Base-by-base conservation (phyloP, 2,113 vertebrate species). In the Rousettus leschenaultii region DNA sequence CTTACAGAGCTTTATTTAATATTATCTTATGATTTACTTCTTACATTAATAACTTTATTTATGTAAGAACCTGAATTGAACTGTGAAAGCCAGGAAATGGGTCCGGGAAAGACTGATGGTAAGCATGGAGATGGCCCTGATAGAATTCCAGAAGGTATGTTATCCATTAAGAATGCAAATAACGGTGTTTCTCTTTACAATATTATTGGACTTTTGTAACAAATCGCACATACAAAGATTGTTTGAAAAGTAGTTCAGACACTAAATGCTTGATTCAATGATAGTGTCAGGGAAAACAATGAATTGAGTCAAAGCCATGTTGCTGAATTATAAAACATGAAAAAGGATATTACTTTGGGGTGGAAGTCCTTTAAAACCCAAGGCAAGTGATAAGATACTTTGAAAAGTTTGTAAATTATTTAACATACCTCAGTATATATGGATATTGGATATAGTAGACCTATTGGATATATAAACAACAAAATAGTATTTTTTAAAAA, bases 321-420 rank as follows among this genome's bases (percentile, higher is more conserved):
- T 82, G 66, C 82, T 83, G 75, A 93, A 80, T 87, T 83, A 48
- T 45, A 61, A 96, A 95, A 91, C 45, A 78, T 71, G 51, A 8
- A 83, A 82, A 83, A 82, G 30, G 45, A n/a, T 86, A 95, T 78
- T 87, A 65, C 59, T 93, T 86, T 83, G 35, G 43, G 82, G 26
- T 38, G 51, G 43, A 95, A 83, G 38, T 78, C 28, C n/a, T 95
- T 65, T 87, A 68, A 80, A 86, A 61, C 9, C 45, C 43, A 85
- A 92, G n/a, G 66, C 33, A 89, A 66, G 28, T 73, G 18, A 35
- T 74, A n/a, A 93, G 15, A 80, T 80, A n/a, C 28, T 79, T 92
- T 59, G 82, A 26, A 88, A 94, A 88, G 53, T 53, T 51, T 28
- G 12, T 85, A 65, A 63, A 84, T 84, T 65, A 77, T 61, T 89